Evolutionary conservation across 1,140 invertebrate genomes (phyloP), one percentile per base, ranked within the genome.

Genomic region (Pseudomyrmex sp.): DNA sequence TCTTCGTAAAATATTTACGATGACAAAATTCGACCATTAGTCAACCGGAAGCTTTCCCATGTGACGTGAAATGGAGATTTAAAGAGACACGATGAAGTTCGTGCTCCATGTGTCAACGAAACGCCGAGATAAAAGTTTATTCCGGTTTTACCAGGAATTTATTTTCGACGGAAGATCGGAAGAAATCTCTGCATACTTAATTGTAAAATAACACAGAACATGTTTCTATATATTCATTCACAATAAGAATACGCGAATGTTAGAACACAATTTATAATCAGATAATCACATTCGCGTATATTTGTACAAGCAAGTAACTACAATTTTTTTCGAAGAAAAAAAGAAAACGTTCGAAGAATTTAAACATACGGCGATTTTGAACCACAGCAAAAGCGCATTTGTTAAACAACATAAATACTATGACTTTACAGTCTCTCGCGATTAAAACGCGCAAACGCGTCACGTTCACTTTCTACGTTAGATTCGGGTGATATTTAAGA

Each of bases 1-100:
- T 80, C 63, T 61, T 20, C 7, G n/a, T 80, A 59, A 54, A 80
- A 80, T 59, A 80, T 80, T 79, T 79, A 69, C 7, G 65, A 12
- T 35, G 35, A 35, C 8, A 20, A 80, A 80, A 70, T 70, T 77
- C 56, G 44, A 15, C 12, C 54, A 61, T 72, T 72, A 70, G 20
- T 80, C 44, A 80, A 80, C 65, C n/a, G 12, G 35, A 59, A 59
- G 44, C 54, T 50, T 80, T 9, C 44, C 44, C 44, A 26, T 5
- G 76, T 20, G 44, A 23, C 44, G 8, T 80, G 35, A 61, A 80
- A 72, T 80, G 44, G 65, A 44, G 44, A 80, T 80, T 80, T 80
- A 80, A 70, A n/a, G 12, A 59, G 52, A 44, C 54, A 59, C 66
- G 23, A 80, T 70, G 44, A 79, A 48, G 44, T 59, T 23, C n/a